Evolutionary conservation across 2,797 vertebrate genomes (phyloP).

Genomic region (Melanotaenia pygmaea): DNA sequence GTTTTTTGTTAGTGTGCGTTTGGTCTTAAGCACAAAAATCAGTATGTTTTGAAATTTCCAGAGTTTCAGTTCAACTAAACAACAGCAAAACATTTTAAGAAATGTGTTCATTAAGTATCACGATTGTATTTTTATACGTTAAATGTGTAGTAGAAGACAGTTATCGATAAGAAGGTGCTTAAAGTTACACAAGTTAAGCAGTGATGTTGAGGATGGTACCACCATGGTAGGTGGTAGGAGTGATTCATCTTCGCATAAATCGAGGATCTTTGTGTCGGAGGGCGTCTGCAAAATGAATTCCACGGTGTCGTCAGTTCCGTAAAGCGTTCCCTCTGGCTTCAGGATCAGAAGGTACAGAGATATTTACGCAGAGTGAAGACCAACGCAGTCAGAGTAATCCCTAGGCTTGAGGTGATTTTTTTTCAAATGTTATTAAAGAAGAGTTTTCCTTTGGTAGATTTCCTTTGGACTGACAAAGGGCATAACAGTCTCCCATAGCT

Average conservation of each 20-base stretch:
- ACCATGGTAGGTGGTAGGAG: not conserved
- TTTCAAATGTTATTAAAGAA: conserved; percentile 15
- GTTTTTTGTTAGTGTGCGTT: too few relatives aligned
- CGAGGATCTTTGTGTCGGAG: conserved; percentile 37
- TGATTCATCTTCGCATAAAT: not conserved
- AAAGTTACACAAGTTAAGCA: not conserved
- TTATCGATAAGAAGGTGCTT: not conserved
- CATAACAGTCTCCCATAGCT: conserved; percentile 26
- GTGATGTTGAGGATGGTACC: not conserved
- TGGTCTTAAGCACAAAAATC: too few relatives aligned
- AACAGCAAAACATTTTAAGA: not conserved
- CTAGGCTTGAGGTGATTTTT: conserved; percentile 30
- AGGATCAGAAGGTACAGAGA: conserved; percentile 42
- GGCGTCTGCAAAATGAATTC: conserved; percentile 40
- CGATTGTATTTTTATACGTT: too few relatives aligned
- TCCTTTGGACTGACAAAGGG: conserved; percentile 29
- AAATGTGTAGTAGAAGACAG: not conserved
- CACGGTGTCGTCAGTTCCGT: conserved; percentile 79
- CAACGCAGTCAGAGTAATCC: not conserved
- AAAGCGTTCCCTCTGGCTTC: conserved; percentile 55
- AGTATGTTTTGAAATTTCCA: too few relatives aligned
- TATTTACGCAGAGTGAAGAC: conserved; percentile 57
- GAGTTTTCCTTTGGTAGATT: conserved; percentile 9
- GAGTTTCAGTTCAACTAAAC: not conserved
- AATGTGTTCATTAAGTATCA: not conserved